Evolutionary conservation across 2,113 vertebrate species (phyloP).

Genomic region (Lipotes vexillifer): DNA sequence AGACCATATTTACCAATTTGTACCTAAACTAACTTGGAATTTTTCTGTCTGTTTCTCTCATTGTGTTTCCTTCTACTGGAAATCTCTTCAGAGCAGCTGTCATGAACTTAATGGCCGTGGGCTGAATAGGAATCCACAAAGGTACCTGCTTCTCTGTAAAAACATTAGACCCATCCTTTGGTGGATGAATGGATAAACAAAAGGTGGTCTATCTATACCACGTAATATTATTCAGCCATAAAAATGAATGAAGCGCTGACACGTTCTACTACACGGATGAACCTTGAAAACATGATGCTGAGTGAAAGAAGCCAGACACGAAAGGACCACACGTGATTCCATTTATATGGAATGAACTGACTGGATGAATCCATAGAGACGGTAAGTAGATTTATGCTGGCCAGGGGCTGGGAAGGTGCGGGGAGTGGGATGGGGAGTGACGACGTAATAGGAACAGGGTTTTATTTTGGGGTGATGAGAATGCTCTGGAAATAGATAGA

Average conservation of each 20-base stretch:
- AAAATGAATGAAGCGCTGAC: background rate
- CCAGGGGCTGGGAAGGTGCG: background rate
- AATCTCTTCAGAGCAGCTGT: background rate
- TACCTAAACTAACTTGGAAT: too few species aligned
- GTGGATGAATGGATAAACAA: background rate
- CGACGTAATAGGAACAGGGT: background rate
- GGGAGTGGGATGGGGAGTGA: too few species aligned
- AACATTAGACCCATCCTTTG: background rate
- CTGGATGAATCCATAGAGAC: background rate
- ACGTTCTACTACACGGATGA: accelerated
- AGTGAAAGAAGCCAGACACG: background rate
- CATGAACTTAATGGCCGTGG: background rate
- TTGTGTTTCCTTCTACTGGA: background rate
- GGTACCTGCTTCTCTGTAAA: background rate
- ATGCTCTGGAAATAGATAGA: background rate
- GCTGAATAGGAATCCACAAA: background rate
- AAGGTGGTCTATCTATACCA: too few species aligned
- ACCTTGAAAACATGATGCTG: background rate
- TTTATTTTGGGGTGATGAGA: background rate
- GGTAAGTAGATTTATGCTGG: background rate
- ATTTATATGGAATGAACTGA: too few species aligned
- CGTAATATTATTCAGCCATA: background rate
- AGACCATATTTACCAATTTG: background rate
- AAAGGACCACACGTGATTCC: accelerated
- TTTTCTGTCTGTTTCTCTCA: background rate